phyloP scores from a whole-genome alignment of 1,140 invertebrate genomes.

The Ganaspis sp. region DNA sequence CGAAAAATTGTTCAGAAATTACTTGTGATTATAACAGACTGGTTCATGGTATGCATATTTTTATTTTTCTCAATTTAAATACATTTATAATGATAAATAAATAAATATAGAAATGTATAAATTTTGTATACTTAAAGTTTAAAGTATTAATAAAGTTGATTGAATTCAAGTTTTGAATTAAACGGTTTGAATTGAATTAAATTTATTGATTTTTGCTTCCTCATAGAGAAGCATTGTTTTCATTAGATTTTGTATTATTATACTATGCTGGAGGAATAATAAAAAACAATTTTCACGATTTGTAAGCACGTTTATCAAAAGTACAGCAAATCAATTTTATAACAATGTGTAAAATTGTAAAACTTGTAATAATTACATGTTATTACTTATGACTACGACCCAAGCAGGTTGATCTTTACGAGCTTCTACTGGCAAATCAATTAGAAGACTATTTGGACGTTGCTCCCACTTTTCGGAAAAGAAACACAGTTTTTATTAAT shows the following conservation, averaged over 20 bases:
- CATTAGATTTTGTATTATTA: background rate
- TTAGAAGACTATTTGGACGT: background rate
- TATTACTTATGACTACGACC: background rate
- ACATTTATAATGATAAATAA: constrained; percentile 24
- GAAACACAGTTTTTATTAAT: no score
- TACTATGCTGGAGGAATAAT: background rate
- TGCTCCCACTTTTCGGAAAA: constrained; percentile 18
- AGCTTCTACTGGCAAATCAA: constrained; percentile 9
- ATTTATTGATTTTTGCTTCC: no score
- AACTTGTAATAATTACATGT: background rate
- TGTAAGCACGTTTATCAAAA: constrained; percentile 8
- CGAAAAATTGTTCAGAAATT: background rate
- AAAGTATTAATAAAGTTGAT: constrained; percentile 34
- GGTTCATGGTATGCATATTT: constrained; percentile 30
- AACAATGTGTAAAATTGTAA: constrained; percentile 11
- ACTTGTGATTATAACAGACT: background rate
- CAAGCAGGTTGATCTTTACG: constrained; percentile 17
- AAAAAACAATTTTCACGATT: background rate
- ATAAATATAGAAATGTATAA: background rate
- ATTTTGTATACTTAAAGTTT: background rate
- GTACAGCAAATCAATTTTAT: constrained; percentile 17
- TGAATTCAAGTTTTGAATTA: constrained; percentile 9
- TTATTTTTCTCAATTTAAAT: constrained; percentile 27
- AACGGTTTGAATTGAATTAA: no score
- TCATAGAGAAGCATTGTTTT: no score